phyloP scores from a whole-genome alignment of 2,113 vertebrate genomes.

The Oxygymnocypris stewartii region DNA sequence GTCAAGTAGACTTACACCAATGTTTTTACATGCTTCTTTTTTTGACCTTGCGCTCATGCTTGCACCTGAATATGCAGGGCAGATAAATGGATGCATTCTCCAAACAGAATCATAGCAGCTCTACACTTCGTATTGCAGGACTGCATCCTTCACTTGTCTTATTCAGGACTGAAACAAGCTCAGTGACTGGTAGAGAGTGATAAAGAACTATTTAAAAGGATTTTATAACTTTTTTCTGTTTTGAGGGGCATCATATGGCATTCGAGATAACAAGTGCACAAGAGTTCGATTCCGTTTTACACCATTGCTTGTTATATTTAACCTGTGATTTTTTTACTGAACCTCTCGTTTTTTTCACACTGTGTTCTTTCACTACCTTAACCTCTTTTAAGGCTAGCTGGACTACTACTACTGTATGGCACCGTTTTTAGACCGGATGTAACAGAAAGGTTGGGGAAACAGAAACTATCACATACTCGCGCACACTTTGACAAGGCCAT shows the following conservation, averaged over 20 bases:
- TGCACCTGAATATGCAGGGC: constrained; percentile 11
- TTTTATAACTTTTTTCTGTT: not conserved
- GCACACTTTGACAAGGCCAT: not conserved
- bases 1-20: not conserved
- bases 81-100: constrained; percentile 18
- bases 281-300: not conserved
- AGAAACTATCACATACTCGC: not conserved
- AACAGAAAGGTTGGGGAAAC: not conserved
- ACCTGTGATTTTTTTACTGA: not conserved
- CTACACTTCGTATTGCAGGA: not conserved
- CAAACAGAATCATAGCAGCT: not conserved
- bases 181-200: not conserved
- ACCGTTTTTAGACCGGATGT: constrained; percentile 20
- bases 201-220: not conserved
- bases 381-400: constrained; percentile 28
- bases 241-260: not conserved
- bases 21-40: constrained; percentile 10
- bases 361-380: not conserved
- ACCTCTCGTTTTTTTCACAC: not conserved
- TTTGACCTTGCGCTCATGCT: constrained; percentile 7
- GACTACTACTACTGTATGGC: constrained; percentile 27
- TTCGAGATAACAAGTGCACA: not conserved
- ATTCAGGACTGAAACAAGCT: not conserved
- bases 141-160: not conserved
- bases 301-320: not conserved